Percentiles rank a stretch among this genome's conserved stretches.
phyloP scores from a whole-genome alignment of 2,888 invertebrate species.

The Ypsolopha sequella region DNA sequence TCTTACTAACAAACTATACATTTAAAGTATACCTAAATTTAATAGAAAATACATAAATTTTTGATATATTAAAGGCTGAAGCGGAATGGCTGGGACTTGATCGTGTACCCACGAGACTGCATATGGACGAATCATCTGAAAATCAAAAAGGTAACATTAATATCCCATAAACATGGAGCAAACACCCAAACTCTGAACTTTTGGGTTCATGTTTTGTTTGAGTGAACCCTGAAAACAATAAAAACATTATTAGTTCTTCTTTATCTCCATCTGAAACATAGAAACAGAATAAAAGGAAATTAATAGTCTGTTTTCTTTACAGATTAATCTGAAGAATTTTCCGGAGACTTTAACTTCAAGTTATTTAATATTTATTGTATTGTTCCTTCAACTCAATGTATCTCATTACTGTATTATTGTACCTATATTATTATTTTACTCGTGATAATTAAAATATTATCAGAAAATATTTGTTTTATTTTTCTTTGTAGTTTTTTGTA shows the following conservation, averaged over 20 bases:
- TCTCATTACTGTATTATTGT: neutral
- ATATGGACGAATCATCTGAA: constrained; percentile 67
- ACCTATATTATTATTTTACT: neutral
- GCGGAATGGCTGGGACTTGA: constrained; percentile 74
- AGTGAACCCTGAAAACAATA: constrained; percentile 46
- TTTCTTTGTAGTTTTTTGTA: too few relatives aligned
- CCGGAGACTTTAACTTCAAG: neutral
- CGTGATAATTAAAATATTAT: neutral
- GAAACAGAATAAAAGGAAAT: constrained; percentile 53
- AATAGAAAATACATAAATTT: constrained; percentile 35
- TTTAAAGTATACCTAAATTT: constrained; percentile 24
- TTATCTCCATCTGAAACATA: constrained; percentile 61
- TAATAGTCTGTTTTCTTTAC: constrained; percentile 43
- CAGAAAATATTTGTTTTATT: neutral
- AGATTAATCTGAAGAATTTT: constrained; percentile 32
- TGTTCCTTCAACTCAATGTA: neutral
- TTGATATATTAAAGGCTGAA: constrained; percentile 67
- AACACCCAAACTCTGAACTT: constrained; percentile 53
- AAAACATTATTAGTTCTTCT: constrained; percentile 51
- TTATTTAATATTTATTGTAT: neutral
- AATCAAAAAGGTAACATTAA: constrained; percentile 63
- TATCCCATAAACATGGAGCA: constrained; percentile 25
- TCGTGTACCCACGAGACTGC: constrained; percentile 75
- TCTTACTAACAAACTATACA: constrained; percentile 10
- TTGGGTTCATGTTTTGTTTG: constrained; percentile 29